Percentiles rank a stretch among this genome's conserved stretches.
phyloP scores from a whole-genome alignment of 2,888 invertebrate genomes.

The Erpobdella octoculata region DNA sequence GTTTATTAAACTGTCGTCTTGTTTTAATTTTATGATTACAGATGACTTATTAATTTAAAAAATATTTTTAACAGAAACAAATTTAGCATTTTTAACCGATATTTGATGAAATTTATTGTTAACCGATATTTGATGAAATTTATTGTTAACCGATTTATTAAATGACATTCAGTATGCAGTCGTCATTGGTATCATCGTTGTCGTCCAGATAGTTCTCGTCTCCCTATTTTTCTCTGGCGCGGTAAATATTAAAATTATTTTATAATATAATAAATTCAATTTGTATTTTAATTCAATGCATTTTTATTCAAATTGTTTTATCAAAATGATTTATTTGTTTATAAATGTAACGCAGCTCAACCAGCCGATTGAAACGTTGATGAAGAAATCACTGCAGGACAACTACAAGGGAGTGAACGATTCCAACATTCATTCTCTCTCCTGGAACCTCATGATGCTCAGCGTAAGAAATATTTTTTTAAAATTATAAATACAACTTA shows the following conservation, averaged over 20 bases:
- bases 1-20: no score
- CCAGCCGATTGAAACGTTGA: background rate
- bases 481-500: no score
- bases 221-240: slow-evolving; percentile 16
- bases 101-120: no score
- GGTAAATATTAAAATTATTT: slow-evolving; percentile 9
- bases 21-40: no score
- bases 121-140: no score
- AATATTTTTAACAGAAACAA: no score
- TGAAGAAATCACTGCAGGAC: background rate
- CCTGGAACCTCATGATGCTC: slow-evolving; percentile 23
- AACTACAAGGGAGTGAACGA: slow-evolving; percentile 3
- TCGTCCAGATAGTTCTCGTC: slow-evolving; percentile 15
- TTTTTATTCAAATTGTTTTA: background rate
- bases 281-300: background rate
- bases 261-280: background rate
- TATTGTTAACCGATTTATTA: no score
- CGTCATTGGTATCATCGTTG: background rate
- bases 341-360: background rate
- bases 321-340: background rate
- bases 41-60: no score
- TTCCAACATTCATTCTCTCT: background rate
- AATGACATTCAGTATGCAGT: slow-evolving; percentile 14
- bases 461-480: no score
- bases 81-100: no score